These are phyloP conservation scores for Rhopilema esculentum DNA, from an alignment of 30 jellyfish, hydroid and myxozoan species.

Conservation along the genomic window DNA sequence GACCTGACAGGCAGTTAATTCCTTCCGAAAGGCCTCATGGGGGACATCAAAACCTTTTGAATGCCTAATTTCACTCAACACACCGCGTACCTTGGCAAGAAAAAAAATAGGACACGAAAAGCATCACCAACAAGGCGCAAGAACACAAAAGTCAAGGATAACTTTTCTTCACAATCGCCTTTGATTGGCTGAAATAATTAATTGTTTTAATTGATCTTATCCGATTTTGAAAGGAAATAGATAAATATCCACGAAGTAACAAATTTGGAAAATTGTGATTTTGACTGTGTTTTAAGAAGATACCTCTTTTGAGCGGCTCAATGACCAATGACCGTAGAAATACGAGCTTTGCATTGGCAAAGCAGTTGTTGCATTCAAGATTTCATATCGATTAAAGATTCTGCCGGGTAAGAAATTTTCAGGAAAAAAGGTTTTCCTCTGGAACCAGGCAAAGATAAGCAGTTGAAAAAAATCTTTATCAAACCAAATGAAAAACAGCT, in stretches of 20 bases:
- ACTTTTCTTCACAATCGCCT: too few species aligned
- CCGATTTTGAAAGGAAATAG: too few species aligned
- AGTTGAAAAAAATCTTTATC: background rate
- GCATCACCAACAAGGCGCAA: background rate
- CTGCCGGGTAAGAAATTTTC: background rate
- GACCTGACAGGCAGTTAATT: constrained; percentile 31
- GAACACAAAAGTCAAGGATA: too few species aligned
- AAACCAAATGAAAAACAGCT: background rate
- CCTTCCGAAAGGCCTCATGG: constrained; percentile 34
- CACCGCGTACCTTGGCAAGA: background rate
- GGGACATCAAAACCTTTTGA: constrained; percentile 30
- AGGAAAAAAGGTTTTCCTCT: background rate
- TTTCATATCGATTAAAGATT: background rate
- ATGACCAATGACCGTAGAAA: too few species aligned
- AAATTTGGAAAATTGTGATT: too few species aligned
- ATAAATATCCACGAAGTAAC: too few species aligned
- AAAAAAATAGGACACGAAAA: background rate
- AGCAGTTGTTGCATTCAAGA: background rate
- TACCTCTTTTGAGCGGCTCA: too few species aligned
- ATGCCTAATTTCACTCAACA: constrained; percentile 44
- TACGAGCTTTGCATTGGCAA: too few species aligned
- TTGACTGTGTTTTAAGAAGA: too few species aligned
- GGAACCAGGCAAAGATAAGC: background rate
- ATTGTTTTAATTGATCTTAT: too few species aligned
- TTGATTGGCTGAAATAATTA: too few species aligned